phyloP scores from a whole-genome alignment of 2,888 invertebrate species.

The Raillietiella orientalis region DNA sequence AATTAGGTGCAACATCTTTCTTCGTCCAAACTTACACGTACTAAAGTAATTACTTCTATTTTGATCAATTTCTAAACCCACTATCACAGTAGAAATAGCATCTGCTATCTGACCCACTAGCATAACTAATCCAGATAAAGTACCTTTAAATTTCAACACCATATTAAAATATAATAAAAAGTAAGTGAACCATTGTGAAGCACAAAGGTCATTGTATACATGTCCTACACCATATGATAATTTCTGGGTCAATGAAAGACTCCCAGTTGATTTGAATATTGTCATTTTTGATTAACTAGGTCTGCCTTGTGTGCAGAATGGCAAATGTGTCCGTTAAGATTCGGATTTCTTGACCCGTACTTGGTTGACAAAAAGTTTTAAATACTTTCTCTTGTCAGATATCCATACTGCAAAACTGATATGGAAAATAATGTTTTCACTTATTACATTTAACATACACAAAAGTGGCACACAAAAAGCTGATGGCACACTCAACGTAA shows the following conservation, averaged over 20 bases:
- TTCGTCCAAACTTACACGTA: conserved; percentile 34
- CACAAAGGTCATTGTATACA: conserved; percentile 20
- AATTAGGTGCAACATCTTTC: conserved; percentile 64
- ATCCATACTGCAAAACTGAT: too few species aligned
- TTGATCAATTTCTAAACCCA: conserved; percentile 56
- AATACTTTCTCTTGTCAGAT: too few species aligned
- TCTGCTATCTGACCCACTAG: conserved; percentile 48
- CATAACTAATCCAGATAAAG: conserved; percentile 23
- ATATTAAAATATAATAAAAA: conserved; percentile 9
- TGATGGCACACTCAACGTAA: too few species aligned
- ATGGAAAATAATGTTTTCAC: too few species aligned
- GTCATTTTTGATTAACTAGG: too few species aligned
- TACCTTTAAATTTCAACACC: conserved; percentile 14
- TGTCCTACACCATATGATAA: conserved; percentile 16
- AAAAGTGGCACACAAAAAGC: too few species aligned
- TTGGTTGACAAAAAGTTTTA: too few species aligned
- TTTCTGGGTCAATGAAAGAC: conserved; percentile 5
- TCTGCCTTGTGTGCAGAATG: too few species aligned
- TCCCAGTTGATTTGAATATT: too few species aligned
- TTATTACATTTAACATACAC: too few species aligned
- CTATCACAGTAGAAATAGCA: conserved; percentile 52
- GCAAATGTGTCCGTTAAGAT: too few species aligned
- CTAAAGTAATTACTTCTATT: conserved; percentile 27
- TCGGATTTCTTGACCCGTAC: too few species aligned
- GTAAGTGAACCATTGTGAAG: conserved; percentile 22